Base-by-base conservation (phyloP, 2,113 vertebrate species). In the Rhinolophus sinicus region DNA sequence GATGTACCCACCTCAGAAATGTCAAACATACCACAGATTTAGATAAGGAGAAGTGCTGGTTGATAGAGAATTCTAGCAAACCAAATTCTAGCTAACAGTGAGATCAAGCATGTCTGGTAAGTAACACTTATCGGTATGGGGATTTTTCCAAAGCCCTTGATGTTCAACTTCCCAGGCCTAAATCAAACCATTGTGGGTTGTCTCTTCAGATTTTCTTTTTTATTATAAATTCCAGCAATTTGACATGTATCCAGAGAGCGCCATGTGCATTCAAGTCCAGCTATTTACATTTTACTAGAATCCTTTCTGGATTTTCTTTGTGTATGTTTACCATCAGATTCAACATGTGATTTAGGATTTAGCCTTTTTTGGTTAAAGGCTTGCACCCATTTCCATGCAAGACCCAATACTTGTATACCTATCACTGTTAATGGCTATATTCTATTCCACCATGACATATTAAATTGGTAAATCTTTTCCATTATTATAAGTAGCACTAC, bases 241-340 rank as follows among this genome's bases (percentile, higher is more conserved):
- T 96, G 64, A 88, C 69, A 91, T 24, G 21, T 94, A 77, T 35
- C 50, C 22, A 73, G 78, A 93, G 54, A 88, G 78, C 6, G 91
- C 14, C 56, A 69, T 91, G 69, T 87, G 4, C 67, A 95, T 93
- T 83, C 38, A 88, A 73, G 65, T 76, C 19, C 12, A 92, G 30
- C 47, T 96, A 81, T 92, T 94, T 90, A 94, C 47, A 97, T 85
- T 94, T 92, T 93, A 88, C 22, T 35, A 82, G 85, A 77, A 82
- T 88, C 19, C 38, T 81, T 93, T 72, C 40, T 72, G 14, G 95
- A 92, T 90, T 90, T 90, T 91, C 81, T 84, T 90, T 95, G 35
- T 83, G 56, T 65, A 60, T 88, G 69, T 26, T 24, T 85, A 85
- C 44, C 28, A 84, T 84, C 64, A 96, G 60, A 88, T 85, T 94